These are phyloP conservation scores for Lasioglossum zephyrum DNA, from an alignment of 2,888 invertebrate species.

Conservation along the genomic window DNA sequence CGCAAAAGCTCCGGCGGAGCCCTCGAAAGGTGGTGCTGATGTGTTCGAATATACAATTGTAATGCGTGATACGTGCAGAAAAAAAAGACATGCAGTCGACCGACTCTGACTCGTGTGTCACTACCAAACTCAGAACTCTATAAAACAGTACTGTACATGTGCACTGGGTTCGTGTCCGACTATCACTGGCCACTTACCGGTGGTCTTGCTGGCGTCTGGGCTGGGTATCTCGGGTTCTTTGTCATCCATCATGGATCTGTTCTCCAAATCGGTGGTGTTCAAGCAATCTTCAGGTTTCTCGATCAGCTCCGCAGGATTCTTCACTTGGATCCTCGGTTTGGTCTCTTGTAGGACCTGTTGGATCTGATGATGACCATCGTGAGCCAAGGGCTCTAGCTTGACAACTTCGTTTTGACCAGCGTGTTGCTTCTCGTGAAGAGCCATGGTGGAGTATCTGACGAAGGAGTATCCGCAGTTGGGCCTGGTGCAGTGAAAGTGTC, in stretches of 20 bases:
- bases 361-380: constrained; percentile 69
- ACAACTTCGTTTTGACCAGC: constrained; percentile 40
- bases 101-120: constrained; percentile 44
- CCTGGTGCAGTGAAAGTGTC: constrained; percentile 91
- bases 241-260: constrained; percentile 75
- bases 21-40: constrained; percentile 37
- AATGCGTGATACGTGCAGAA: constrained; percentile 79
- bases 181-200: constrained; percentile 76
- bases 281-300: constrained; percentile 78
- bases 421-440: constrained; percentile 90
- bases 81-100: constrained; percentile 62
- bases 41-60: constrained; percentile 46
- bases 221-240: constrained; percentile 78
- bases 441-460: constrained; percentile 90
- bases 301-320: constrained; percentile 82
- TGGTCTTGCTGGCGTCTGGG: constrained; percentile 81
- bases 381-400: constrained; percentile 57
- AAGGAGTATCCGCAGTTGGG: constrained; percentile 90
- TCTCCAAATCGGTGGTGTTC: constrained; percentile 63
- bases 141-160: constrained; percentile 54
- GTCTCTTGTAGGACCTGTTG: constrained; percentile 69
- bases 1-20: not conserved
- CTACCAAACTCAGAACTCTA: constrained; percentile 63
- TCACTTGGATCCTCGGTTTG: constrained; percentile 82
- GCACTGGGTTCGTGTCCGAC: constrained; percentile 58